Evolutionary conservation across 2,113 vertebrate genomes (phyloP), one percentile per base, ranked within the genome.

Genomic region (Ancistrus triradiatus): DNA sequence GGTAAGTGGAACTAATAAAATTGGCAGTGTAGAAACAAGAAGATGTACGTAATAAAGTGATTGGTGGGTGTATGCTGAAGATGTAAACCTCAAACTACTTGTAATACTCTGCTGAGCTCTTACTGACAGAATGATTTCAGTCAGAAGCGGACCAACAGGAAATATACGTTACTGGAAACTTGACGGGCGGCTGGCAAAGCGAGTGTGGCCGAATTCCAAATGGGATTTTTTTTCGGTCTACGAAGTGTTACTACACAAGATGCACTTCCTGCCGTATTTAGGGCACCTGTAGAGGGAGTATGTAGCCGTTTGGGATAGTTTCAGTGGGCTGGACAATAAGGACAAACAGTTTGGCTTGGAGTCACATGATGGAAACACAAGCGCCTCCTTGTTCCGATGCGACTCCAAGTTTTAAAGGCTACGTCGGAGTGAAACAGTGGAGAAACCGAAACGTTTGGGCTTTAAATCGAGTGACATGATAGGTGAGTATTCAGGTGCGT

Each of bases 301-400:
- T n/a, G 7, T 31, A 17, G 66, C 48, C 38, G 70, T 76, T 15
- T 37, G 52, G 28, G 15, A 10, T 33, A 35, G 43, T 13, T 48
- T 58, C 8, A 58, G 66, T 67, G 66, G 74, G 77, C 66, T 53
- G 69, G 63, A 63, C 55, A n/a, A n/a, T n/a, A n/a, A n/a, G n/a
- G 28, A 57, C 40, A 66, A 68, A 25, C 21, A 27, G 13, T 52
- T 50, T 24, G 19, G 44, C 28, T 33, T 14, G 0, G 38, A 24
- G 72, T 78, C 77, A 78, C 74, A 62, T 76, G 77, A 76, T 46
- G 46, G 65, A 63, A 76, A 65, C 60, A 70, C 66, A 65, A 62
- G 69, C 77, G 14, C 68, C 74, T 69, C 70, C 68, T 68, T 77
- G 43, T 67, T 74, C 25, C 27, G 56, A 51, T 62, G 25, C 51